Base-by-base conservation (phyloP, 2,113 vertebrate genomes). In the Ciconia maguari region DNA sequence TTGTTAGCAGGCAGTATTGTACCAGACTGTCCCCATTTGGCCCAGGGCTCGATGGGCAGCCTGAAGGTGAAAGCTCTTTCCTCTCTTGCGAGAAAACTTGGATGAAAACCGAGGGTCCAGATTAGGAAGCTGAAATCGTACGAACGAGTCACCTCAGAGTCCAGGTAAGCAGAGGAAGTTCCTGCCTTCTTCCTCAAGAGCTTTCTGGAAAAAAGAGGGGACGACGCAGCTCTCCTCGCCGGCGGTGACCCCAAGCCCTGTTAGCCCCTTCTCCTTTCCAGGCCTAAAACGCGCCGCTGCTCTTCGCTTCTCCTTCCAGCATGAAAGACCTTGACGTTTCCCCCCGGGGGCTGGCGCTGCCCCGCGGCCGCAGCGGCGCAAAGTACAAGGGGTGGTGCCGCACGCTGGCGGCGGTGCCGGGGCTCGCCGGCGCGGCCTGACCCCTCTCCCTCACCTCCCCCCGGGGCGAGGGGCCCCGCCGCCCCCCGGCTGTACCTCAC, bases 381-480 rank as follows among this genome's bases (percentile, higher is more conserved):
- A 98, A 98, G 97, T 90, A 32, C 96, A 60, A 34, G 76, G 76
- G 84, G 90, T 15, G 83, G 76, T 61, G 76, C 76, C 36, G 42
- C 64, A 10, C 1, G 24, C 61, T 2, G 89, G 14, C 80, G 95
- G 4, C 13, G 17, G 42, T 11, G 71, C 41, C 32, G 36, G 26
- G n/a, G 70, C 78, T 38, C 60, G n/a, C 27, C 44, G 44, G 44
- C 44, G n/a, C 60, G 13, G 52, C 27, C n/a, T 29, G 21, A 27
- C 46, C 29, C 30, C 64, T 5, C 32, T 78, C 42, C 13, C 17
- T 30, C 72, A 7, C 34, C 54, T 10, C 11, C 24, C 19, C 29
- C 34, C 46, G 44, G 26, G 36, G 12, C 16, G 15, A 48, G n/a
- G 18, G 20, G 32, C 20, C 14, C 55, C 38, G 16, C 38, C 48